Evolutionary conservation across 2,888 invertebrate genomes (phyloP).

Genomic region (Auanema sp.): DNA sequence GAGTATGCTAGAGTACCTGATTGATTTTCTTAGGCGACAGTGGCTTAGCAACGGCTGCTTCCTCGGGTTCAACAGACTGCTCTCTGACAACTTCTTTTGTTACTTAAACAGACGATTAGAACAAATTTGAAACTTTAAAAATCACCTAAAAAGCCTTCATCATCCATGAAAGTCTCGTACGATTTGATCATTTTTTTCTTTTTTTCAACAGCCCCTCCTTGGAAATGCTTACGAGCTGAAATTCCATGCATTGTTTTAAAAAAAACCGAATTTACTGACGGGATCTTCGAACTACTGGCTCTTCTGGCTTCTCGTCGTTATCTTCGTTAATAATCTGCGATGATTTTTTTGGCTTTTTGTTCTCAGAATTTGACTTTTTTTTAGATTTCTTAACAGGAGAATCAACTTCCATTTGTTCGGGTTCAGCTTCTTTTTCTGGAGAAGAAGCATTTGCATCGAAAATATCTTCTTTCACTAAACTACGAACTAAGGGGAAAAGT

Average conservation of each 20-base stretch:
- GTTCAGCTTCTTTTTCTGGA: not conserved
- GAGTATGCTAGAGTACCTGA: not conserved
- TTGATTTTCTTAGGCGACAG: slow-evolving; percentile 11
- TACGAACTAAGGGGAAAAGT: too few species aligned
- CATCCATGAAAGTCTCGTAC: slow-evolving; percentile 11
- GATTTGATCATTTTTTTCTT: slow-evolving; percentile 8
- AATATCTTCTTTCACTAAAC: slow-evolving; percentile 9
- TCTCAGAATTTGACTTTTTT: too few species aligned
- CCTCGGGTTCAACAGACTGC: slow-evolving; percentile 13
- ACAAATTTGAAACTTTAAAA: too few species aligned
- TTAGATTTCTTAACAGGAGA: too few species aligned
- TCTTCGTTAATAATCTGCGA: not conserved
- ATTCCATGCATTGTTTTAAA: not conserved
- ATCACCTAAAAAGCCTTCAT: slow-evolving; percentile 16
- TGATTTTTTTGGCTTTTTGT: too few species aligned
- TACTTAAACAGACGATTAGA: slow-evolving; percentile 2
- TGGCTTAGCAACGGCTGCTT: slow-evolving; percentile 3
- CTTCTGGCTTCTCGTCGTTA: not conserved
- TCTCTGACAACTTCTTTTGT: slow-evolving; percentile 18
- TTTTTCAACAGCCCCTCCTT: slow-evolving; percentile 6
- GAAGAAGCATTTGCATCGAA: slow-evolving; percentile 4
- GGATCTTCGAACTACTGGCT: slow-evolving; percentile 6
- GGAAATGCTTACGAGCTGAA: slow-evolving; percentile 12
- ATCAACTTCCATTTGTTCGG: too few species aligned
- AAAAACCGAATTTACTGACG: slow-evolving; percentile 3